These are phyloP conservation scores for Monodelphis domestica DNA, from an alignment of 2,797 vertebrate species.

Conservation along the genomic window DNA sequence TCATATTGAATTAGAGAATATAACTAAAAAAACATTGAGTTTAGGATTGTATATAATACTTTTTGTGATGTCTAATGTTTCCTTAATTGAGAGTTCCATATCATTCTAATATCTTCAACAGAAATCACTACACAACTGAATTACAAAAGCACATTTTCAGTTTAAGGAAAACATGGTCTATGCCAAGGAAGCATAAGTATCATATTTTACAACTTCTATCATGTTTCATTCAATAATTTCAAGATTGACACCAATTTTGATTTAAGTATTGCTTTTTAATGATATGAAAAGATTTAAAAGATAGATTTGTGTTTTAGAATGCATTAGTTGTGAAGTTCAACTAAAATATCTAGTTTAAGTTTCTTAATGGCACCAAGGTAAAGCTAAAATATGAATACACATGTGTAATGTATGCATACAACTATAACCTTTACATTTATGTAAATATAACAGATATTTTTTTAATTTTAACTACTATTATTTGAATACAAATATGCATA, in stretches of 20 bases:
- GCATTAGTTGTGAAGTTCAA: not conserved
- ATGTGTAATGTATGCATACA: no score
- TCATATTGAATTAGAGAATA: no score
- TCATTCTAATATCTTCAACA: not conserved
- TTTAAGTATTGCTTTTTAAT: not conserved
- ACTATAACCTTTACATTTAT: no score
- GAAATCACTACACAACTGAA: not conserved
- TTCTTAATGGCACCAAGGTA: no score
- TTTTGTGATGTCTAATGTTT: not conserved
- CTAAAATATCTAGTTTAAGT: no score
- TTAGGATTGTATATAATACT: not conserved
- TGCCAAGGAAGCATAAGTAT: constrained; percentile 52
- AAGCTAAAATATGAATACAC: no score
- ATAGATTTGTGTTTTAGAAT: constrained; percentile 1
- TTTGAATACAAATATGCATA: no score
- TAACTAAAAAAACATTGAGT: not conserved
- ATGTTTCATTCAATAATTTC: constrained; percentile 38
- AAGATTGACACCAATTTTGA: constrained; percentile 15
- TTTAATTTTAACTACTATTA: no score
- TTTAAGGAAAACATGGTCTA: constrained; percentile 19
- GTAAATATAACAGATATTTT: no score
- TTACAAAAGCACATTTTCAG: constrained; percentile 41
- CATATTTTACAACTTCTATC: constrained; percentile 14
- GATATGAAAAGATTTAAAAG: constrained; percentile 2
- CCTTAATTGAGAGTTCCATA: not conserved